These are phyloP conservation scores for Drosophila tristis DNA, from an alignment of 1,140 invertebrate genomes.

Conservation along the genomic window DNA sequence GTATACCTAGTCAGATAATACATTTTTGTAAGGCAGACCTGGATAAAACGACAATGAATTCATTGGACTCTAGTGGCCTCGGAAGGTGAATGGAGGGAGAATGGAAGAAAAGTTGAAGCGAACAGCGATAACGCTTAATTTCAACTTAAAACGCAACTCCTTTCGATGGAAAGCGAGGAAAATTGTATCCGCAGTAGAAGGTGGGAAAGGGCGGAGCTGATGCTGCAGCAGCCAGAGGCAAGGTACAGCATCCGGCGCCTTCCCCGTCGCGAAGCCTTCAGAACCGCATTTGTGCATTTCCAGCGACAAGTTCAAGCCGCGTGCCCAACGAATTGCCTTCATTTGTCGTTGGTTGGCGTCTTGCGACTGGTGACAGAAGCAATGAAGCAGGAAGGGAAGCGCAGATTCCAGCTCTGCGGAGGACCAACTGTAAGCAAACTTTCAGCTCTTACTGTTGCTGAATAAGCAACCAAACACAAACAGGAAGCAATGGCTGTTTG, in stretches of 20 bases:
- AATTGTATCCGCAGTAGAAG: constrained; percentile 42
- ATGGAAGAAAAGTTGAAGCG: constrained; percentile 20
- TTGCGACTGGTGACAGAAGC: constrained; percentile 29
- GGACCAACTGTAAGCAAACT: constrained; percentile 53
- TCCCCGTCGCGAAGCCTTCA: constrained; percentile 8
- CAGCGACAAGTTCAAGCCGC: constrained; percentile 65
- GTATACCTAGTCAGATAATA: too few relatives aligned
- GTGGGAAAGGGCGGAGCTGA: neutral
- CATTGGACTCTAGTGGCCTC: constrained; percentile 11
- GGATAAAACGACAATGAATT: constrained; percentile 16
- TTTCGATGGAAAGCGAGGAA: constrained; percentile 48
- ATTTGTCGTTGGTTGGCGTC: constrained; percentile 67
- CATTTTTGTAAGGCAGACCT: too few relatives aligned
- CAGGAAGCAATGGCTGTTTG: constrained; percentile 28
- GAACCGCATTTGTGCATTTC: constrained; percentile 62
- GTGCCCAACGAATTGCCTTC: constrained; percentile 73
- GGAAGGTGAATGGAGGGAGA: neutral
- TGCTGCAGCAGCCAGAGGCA: constrained; percentile 18
- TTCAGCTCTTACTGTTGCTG: constrained; percentile 59
- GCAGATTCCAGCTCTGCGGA: neutral
- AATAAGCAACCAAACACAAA: constrained; percentile 62
- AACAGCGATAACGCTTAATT: constrained; percentile 62
- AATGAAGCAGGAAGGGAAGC: constrained; percentile 18
- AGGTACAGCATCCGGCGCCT: neutral
- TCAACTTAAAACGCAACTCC: constrained; percentile 76